Percentiles rank a stretch among this genome's conserved stretches.
Evolutionary conservation across 30 jellyfish, hydroid and myxozoan genomes (phyloP).

Genomic region (Hydractinia symbiolongicarpus): DNA sequence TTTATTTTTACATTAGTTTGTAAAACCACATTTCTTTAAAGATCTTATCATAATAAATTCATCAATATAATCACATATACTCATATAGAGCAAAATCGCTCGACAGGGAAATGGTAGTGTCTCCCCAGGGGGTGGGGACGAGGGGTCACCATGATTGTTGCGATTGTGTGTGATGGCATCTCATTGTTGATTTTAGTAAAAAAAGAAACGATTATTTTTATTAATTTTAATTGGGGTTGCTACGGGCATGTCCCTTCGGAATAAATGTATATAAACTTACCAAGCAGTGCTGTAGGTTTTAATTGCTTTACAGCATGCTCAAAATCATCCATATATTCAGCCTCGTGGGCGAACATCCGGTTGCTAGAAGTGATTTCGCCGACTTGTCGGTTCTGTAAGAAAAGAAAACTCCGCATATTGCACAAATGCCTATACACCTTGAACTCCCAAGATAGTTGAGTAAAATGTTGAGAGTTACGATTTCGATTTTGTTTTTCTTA

Average conservation of each 20-base stretch:
- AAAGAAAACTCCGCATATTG: not conserved
- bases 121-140: no score
- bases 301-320: slow-evolving; percentile 59
- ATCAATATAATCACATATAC: no score
- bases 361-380: slow-evolving; percentile 76
- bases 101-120: no score
- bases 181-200: no score
- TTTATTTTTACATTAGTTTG: no score
- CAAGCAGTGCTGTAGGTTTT: slow-evolving; percentile 80
- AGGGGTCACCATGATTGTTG: no score
- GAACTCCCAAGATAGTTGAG: not conserved
- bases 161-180: no score
- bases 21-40: no score
- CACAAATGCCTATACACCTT: not conserved
- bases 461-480: not conserved
- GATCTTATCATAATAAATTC: no score
- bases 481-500: not conserved
- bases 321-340: slow-evolving; percentile 30
- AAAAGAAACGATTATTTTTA: no score
- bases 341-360: slow-evolving; percentile 63
- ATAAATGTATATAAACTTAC: slow-evolving; percentile 23
- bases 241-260: not conserved
- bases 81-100: no score
- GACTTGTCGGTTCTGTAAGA: slow-evolving; percentile 54
- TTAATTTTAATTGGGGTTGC: no score